Evolutionary conservation across 2,888 invertebrate genomes (phyloP).

Genomic region (Drosophila affinis): DNA sequence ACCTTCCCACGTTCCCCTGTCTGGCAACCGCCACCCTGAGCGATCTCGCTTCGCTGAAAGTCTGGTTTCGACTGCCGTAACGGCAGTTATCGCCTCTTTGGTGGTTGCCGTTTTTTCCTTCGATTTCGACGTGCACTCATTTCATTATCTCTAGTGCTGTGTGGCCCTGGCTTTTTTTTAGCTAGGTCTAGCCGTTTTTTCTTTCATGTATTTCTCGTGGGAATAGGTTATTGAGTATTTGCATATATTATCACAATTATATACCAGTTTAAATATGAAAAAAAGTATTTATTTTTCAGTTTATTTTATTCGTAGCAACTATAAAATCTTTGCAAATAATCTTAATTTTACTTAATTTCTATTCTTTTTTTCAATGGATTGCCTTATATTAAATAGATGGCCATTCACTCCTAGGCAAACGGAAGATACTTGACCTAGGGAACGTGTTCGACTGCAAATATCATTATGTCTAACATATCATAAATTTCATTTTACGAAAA

Average conservation of each 20-base stretch:
- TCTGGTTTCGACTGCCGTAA: constrained; percentile 71
- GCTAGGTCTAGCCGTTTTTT: constrained; percentile 15
- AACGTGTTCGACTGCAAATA: no score
- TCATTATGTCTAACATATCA: no score
- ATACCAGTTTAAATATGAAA: no score
- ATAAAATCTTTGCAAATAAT: no score
- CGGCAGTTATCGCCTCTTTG: constrained; percentile 43
- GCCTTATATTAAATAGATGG: no score
- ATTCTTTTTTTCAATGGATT: no score
- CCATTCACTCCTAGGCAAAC: no score
- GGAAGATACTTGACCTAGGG: no score
- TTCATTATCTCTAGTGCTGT: constrained; percentile 40
- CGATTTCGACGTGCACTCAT: constrained; percentile 31
- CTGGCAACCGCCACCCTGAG: constrained; percentile 6
- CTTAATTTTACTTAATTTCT: no score
- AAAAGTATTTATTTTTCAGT: no score
- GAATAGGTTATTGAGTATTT: background rate
- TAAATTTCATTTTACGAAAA: no score
- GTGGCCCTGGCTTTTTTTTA: constrained; percentile 12
- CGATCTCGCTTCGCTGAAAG: constrained; percentile 67
- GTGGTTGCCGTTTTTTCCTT: constrained; percentile 32
- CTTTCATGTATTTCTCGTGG: background rate
- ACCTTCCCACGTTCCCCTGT: constrained; percentile 20
- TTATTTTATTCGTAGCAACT: no score
- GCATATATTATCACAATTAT: background rate